Conservation (phyloP, 2,797 vertebrate species). For the Prionace glauca region DNA sequence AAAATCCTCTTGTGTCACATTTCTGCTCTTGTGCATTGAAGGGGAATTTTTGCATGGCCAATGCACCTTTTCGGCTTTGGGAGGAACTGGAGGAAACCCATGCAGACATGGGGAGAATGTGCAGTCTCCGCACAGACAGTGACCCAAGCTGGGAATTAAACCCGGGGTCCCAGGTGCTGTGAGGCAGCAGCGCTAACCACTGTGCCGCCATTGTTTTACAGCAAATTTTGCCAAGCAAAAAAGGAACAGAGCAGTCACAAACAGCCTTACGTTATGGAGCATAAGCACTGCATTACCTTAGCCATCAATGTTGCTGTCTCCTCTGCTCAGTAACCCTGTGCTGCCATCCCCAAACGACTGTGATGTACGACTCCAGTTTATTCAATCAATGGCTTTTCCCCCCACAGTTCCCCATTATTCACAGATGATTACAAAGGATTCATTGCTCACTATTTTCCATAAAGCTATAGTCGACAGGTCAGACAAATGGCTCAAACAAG, state of each 20-base stretch:
- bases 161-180: no score
- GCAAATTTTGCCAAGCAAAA: neutral
- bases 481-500: conserved; percentile 22
- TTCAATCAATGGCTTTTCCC: conserved; percentile 75
- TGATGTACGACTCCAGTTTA: conserved; percentile 69
- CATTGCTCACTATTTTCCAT: neutral
- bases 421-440: neutral
- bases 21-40: no score
- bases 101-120: no score
- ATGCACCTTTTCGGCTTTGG: no score
- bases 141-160: no score
- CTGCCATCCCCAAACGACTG: conserved; percentile 22
- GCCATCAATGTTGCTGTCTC: neutral
- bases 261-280: neutral
- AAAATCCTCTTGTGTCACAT: no score
- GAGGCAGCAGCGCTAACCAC: no score
- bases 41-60: no score
- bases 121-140: no score
- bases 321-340: neutral
- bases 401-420: conserved; percentile 15
- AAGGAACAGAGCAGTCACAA: neutral
- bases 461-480: neutral
- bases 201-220: neutral
- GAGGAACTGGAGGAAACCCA: no score
- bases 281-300: neutral